Percentiles rank a stretch among this genome's conserved stretches.
phyloP scores from a whole-genome alignment of 2,797 vertebrate genomes.

The Iguana delicatissima region DNA sequence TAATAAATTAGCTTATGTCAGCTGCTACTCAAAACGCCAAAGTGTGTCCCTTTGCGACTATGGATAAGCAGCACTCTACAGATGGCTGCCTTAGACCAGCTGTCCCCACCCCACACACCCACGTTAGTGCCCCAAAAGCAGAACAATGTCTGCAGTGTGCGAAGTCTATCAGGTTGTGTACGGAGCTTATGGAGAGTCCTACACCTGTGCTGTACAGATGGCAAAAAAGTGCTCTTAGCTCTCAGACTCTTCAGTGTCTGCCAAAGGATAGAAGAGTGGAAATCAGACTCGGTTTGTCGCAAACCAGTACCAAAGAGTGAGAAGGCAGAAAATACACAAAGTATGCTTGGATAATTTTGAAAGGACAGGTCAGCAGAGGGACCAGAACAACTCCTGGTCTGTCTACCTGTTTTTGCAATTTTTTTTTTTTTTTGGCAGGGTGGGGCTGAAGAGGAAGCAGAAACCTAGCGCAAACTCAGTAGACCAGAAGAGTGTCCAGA shows the following conservation, averaged over 20 bases:
- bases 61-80: constrained; percentile 48
- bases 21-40: constrained; percentile 49
- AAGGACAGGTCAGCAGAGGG: neutral
- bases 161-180: constrained; percentile 62
- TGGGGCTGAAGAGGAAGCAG: neutral
- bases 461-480: fast-evolving
- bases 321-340: neutral
- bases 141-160: constrained; percentile 74
- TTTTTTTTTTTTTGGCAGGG: neutral
- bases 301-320: fast-evolving
- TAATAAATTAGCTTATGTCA: constrained; percentile 80
- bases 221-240: constrained; percentile 19
- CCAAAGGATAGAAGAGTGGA: neutral
- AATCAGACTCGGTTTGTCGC: fast-evolving
- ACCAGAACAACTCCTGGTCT: neutral
- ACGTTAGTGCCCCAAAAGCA: constrained; percentile 23
- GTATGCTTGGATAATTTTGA: fast-evolving
- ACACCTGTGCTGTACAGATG: constrained; percentile 78
- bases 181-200: constrained; percentile 29
- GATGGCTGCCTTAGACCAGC: constrained; percentile 76
- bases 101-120: constrained; percentile 51
- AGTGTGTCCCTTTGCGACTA: constrained; percentile 35
- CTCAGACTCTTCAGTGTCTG: neutral
- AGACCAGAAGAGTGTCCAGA: neutral
- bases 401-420: neutral